Evolutionary conservation across 1,140 invertebrate genomes (phyloP), one percentile per base, ranked within the genome.

Genomic region (Ruditapes philippinarum): DNA sequence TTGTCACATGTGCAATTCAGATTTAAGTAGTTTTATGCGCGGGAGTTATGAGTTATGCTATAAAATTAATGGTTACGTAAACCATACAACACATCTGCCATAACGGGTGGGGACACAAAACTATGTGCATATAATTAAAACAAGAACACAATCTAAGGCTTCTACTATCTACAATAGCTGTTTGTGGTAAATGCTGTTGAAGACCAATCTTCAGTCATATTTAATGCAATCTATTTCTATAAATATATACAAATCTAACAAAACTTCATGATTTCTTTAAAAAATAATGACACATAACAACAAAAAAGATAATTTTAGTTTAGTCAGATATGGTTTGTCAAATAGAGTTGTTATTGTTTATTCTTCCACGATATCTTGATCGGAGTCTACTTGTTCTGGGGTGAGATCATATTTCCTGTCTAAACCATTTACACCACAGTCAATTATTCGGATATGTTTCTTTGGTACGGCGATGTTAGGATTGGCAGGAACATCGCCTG

Each of bases 361-460:
- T 60, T 86, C 54, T 38, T 81, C 25, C 45, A 12, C 38, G 60
- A 89, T 60, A 76, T 89, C 87, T 7, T 76, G 51, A 1, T 73
- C 87, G 7, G 42, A 57, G 65, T 89, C 87, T 11, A 89, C 49
- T 65, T 89, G 87, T 14, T 82, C 87, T 36, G 22, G 19, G n/a
- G 87, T 82, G n/a, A 95, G 89, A 31, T 93, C 91, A 74, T 94
- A 94, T 87, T 93, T 93, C 78, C 91, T 92, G 28, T 90, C 74
- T 19, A 94, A 42, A 12, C 90, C 85, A 14, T 92, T 76, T 0
- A 92, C 60, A 9, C 82, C 70, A 82, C 93, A 93, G 40, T 93
- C 93, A 1, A 90, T 83, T 33, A 95, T 92, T 22, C 89, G 81
- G 78, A 95, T 89, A 4, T 89, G 91, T 70, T 91, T 89, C 80